Conservation (phyloP, 2,113 vertebrate species). For the Amia ocellicauda region DNA sequence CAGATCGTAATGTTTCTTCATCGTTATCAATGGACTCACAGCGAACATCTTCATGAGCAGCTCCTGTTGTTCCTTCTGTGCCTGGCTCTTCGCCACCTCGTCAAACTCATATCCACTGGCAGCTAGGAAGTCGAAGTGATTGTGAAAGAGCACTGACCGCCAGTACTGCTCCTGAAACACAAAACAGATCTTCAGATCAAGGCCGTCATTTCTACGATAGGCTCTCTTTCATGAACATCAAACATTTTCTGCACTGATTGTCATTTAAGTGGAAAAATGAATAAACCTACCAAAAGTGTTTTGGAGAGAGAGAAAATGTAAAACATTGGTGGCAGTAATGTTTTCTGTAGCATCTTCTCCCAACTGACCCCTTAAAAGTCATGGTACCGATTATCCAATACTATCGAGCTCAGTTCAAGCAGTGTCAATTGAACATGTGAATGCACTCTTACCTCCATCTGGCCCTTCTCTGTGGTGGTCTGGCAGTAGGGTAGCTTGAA, state of each 20-base stretch:
- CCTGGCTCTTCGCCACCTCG: conserved; percentile 66
- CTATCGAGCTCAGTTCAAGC: too few relatives aligned
- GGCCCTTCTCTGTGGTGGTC: conserved; percentile 86
- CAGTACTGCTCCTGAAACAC: conserved; percentile 84
- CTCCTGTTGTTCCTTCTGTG: conserved; percentile 86
- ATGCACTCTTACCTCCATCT: conserved; percentile 89
- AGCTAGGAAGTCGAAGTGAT: conserved; percentile 79
- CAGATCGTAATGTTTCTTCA: not conserved
- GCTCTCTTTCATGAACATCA: too few relatives aligned
- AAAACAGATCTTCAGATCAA: not conserved
- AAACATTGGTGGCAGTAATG: too few relatives aligned
- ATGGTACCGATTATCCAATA: too few relatives aligned
- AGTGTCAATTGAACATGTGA: too few relatives aligned
- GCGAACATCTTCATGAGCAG: conserved; percentile 96
- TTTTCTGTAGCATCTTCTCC: too few relatives aligned
- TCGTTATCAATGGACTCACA: conserved; percentile 82
- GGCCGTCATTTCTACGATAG: too few relatives aligned
- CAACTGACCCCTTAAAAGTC: too few relatives aligned
- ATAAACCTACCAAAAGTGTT: too few relatives aligned
- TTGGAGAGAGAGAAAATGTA: too few relatives aligned
- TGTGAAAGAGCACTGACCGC: conserved; percentile 85
- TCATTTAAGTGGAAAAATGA: too few relatives aligned
- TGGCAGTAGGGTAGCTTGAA: conserved; percentile 91
- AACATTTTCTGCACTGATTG: too few relatives aligned
- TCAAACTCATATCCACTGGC: conserved; percentile 80